Evolutionary conservation across 2,797 vertebrate genomes (phyloP).

Genomic region (Anniella stebbinsi): DNA sequence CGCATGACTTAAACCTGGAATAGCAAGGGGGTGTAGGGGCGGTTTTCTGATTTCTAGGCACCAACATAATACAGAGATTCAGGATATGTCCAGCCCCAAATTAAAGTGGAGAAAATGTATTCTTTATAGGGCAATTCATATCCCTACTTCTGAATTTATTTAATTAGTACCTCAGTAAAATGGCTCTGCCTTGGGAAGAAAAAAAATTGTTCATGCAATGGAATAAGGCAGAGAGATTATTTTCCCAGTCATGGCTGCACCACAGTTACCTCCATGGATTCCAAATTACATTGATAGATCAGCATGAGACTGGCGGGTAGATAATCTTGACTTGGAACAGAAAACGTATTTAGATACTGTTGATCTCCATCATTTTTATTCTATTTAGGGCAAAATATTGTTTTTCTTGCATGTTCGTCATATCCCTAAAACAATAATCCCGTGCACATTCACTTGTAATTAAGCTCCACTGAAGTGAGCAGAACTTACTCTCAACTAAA

Average conservation of each 20-base stretch:
- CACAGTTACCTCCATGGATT: not conserved
- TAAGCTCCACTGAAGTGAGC: not conserved
- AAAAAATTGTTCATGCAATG: not conserved
- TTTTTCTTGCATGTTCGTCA: not conserved
- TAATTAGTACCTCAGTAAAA: no score
- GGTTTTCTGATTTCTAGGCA: not conserved
- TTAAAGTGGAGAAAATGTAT: not conserved
- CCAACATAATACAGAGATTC: not conserved
- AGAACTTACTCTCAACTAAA: not conserved
- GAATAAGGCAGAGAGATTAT: not conserved
- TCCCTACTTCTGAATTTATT: rapidly evolving
- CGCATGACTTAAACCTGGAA: not conserved
- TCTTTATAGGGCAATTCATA: not conserved
- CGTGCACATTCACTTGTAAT: not conserved
- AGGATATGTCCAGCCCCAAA: not conserved
- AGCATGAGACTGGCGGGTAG: not conserved
- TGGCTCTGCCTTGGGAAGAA: not conserved
- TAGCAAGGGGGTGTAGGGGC: not conserved
- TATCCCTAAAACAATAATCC: not conserved
- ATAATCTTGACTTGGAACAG: not conserved
- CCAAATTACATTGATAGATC: not conserved
- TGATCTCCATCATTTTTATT: not conserved
- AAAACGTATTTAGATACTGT: rapidly evolving
- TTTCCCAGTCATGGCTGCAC: rapidly evolving
- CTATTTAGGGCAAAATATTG: not conserved